Conservation (phyloP, 2,888 invertebrate species). For the Clepsis dumicolana region DNA sequence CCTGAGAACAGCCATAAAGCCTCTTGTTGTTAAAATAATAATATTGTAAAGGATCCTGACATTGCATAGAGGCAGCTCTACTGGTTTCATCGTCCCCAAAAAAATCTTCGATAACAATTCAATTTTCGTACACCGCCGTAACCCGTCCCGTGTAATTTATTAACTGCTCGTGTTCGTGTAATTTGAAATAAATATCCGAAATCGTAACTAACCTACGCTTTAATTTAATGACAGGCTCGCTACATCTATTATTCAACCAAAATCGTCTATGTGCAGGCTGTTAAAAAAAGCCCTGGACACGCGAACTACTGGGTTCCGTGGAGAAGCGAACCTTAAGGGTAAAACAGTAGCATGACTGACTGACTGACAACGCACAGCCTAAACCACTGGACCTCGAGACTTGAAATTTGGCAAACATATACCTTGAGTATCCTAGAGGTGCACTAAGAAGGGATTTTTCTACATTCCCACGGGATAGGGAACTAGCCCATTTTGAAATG, state of each 20-base stretch:
- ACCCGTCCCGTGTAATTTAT: neutral
- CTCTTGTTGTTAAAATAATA: too few species aligned
- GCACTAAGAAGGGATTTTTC: too few species aligned
- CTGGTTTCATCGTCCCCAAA: too few species aligned
- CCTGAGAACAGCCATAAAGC: too few species aligned
- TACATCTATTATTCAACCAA: constrained; percentile 19
- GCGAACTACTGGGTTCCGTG: constrained; percentile 7
- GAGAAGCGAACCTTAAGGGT: neutral
- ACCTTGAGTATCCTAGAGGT: too few species aligned
- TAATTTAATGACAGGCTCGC: constrained; percentile 22
- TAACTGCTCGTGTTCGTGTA: neutral
- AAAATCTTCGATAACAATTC: neutral
- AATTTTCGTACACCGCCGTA: neutral
- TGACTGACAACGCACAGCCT: too few species aligned
- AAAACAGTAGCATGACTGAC: neutral
- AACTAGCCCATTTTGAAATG: too few species aligned
- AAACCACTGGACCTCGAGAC: too few species aligned
- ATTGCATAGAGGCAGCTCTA: too few species aligned
- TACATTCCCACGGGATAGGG: too few species aligned
- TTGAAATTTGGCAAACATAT: too few species aligned
- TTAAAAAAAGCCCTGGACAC: constrained; percentile 22
- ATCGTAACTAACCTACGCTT: constrained; percentile 10
- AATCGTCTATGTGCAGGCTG: neutral
- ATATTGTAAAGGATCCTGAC: too few species aligned
- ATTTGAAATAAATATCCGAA: constrained; percentile 10